These are phyloP conservation scores for Spinibarbus caldwelli DNA, from an alignment of 2,797 vertebrate species.

Conservation along the genomic window DNA sequence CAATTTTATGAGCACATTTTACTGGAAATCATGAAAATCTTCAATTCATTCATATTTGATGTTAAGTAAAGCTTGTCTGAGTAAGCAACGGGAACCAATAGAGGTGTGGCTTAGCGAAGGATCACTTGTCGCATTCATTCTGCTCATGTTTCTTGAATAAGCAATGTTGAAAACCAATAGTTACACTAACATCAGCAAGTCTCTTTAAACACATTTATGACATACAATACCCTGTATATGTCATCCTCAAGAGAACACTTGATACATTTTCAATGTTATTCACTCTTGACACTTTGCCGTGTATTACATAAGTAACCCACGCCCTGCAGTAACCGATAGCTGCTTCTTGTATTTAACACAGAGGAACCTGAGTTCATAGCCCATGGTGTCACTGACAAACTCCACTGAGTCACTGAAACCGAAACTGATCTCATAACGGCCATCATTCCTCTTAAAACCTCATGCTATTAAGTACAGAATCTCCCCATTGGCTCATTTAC, in stretches of 20 bases:
- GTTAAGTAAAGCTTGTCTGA: neutral
- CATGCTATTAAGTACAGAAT: neutral
- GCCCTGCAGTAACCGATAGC: slow-evolving; percentile 44
- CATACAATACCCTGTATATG: neutral
- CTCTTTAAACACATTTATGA: neutral
- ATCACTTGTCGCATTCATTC: neutral
- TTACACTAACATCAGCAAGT: neutral
- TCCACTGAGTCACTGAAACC: neutral
- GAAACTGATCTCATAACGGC: slow-evolving; percentile 3
- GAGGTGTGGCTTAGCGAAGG: neutral
- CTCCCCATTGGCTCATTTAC: slow-evolving; percentile 10
- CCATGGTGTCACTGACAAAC: slow-evolving; percentile 28
- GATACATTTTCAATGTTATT: slow-evolving; percentile 4
- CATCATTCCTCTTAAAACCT: neutral
- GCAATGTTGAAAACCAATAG: too few species aligned
- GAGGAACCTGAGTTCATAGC: slow-evolving; percentile 28
- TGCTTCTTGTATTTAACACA: slow-evolving; percentile 42
- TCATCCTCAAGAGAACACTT: neutral
- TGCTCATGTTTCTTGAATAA: neutral
- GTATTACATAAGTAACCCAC: slow-evolving; percentile 46
- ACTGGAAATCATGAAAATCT: neutral
- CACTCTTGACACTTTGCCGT: slow-evolving; percentile 31
- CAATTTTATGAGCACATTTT: neutral
- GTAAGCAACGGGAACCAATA: neutral
- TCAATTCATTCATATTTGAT: neutral